These are phyloP conservation scores for Drosophila lacertosa DNA, from an alignment of 1,140 invertebrate genomes.

Conservation along the genomic window DNA sequence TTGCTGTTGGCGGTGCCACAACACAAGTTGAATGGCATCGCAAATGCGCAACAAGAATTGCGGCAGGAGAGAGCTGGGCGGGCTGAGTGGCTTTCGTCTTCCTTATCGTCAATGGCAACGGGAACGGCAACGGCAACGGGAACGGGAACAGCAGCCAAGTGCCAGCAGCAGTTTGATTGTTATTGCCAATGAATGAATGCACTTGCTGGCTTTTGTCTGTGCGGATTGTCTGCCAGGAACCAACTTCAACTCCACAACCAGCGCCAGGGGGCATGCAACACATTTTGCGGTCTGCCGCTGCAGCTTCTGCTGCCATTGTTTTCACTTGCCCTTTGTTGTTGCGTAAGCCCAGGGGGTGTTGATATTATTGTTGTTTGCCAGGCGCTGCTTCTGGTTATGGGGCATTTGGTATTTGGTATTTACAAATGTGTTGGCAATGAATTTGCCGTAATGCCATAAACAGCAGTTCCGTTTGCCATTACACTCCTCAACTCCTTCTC, in stretches of 20 bases:
- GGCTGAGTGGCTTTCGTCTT: conserved; percentile 3
- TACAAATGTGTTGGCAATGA: conserved; percentile 68
- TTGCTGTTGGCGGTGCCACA: conserved; percentile 38
- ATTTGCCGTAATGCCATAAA: conserved; percentile 63
- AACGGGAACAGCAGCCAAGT: conserved; percentile 53
- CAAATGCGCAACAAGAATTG: conserved; percentile 62
- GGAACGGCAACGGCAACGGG: conserved; percentile 7
- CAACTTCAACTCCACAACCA: conserved; percentile 31
- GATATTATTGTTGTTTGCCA: conserved; percentile 55
- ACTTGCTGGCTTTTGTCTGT: conserved; percentile 58
- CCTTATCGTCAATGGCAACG: conserved; percentile 1
- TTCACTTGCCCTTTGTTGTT: conserved; percentile 42
- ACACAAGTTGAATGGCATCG: conserved; percentile 76
- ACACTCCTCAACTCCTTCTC: conserved; percentile 28
- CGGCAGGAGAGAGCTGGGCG: background rate
- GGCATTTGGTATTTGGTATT: conserved; percentile 46
- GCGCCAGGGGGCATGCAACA: conserved; percentile 71
- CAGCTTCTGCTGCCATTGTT: conserved; percentile 66
- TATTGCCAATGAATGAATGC: conserved; percentile 81
- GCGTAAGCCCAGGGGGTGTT: conserved; percentile 67
- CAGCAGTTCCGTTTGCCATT: conserved; percentile 67
- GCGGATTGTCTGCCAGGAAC: conserved; percentile 59
- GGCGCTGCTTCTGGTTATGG: conserved; percentile 22
- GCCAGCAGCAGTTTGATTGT: conserved; percentile 78
- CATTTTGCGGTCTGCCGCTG: conserved; percentile 75